Percentiles rank a stretch among this genome's conserved stretches.
Evolutionary conservation across 2,888 invertebrate species (phyloP).

Genomic region (Tipula lateralis): DNA sequence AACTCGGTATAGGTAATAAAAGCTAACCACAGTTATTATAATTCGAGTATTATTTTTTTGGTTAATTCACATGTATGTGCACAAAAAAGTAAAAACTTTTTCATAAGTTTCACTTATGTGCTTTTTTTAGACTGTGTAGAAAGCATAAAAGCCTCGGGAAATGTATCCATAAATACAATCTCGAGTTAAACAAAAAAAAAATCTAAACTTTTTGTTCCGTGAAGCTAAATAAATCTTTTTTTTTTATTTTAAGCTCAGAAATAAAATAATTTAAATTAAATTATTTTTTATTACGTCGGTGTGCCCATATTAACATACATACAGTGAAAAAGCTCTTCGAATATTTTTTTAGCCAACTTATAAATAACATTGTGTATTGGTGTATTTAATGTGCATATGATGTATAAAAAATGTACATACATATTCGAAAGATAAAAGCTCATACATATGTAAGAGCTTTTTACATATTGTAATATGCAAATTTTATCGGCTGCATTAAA

Average conservation of each 20-base stretch:
- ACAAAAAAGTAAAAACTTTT: neutral
- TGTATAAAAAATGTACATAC: neutral
- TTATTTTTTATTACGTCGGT: too few species aligned
- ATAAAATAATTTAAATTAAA: slow-evolving; percentile 15
- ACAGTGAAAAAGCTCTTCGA: neutral
- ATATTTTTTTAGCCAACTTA: neutral
- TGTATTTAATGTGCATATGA: neutral
- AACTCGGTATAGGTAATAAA: neutral
- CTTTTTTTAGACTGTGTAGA: neutral
- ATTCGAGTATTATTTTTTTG: neutral
- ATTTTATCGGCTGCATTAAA: neutral
- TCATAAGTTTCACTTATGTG: neutral
- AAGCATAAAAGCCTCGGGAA: neutral
- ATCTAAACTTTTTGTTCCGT: neutral
- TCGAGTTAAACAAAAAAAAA: neutral
- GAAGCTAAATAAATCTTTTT: neutral
- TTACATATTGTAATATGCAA: neutral
- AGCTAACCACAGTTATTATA: neutral
- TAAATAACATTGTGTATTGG: neutral
- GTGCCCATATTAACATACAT: too few species aligned
- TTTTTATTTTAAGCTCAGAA: neutral
- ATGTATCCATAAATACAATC: neutral
- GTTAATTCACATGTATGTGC: neutral
- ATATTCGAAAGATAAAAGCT: neutral
- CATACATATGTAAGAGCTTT: neutral